Base-by-base conservation (phyloP, 2,113 vertebrate species). In the Vulpes ferrilata region DNA sequence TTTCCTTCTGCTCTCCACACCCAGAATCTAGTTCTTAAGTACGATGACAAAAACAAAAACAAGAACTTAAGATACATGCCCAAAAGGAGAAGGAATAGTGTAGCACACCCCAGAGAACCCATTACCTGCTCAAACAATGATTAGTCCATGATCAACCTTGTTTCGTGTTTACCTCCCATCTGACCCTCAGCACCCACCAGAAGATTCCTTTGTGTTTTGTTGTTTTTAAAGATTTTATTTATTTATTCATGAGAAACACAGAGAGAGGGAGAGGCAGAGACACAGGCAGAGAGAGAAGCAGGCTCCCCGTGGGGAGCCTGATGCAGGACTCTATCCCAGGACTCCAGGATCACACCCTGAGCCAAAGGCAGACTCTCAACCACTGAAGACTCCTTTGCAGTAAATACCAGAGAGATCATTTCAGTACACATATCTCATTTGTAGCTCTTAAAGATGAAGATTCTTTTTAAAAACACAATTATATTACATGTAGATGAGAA, bases 381-480 rank as follows among this genome's bases (percentile, higher is more conserved):
- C 43, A 43, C 43, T 43, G 15, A 82, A 96, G 53, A 51, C 79
- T 84, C 76, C 65, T 95, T 94, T 91, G 51, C 80, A 67, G 53
- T 89, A 76, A 92, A 83, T 67, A 74, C 22, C 82, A 97, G 62
- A 73, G 71, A 94, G 20, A 85, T 35, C 23, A 86, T 83, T 88
- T 88, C 43, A 69, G 48, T 74, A 38, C 67, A 22, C 67, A 30
- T 93, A 20, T 97, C 71, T 93, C 30, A 53, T 35, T 89, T 51
- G 38, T 79, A 65, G 38, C 8, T 95, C 73, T 96, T 90, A 90
- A 94, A 86, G 85, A 89, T 92, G 96, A 86, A 53, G 22, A 20
- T 79, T 73, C n/a, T 64, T 64, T 92, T 85, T 32, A 0, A 60
- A 84, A 71, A 60, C 5, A 93, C 6, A 71, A 86, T 48, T 69